Evolutionary conservation across 23 tunicate genomes (phyloP).

Genomic region (Halocynthia roretzi): DNA sequence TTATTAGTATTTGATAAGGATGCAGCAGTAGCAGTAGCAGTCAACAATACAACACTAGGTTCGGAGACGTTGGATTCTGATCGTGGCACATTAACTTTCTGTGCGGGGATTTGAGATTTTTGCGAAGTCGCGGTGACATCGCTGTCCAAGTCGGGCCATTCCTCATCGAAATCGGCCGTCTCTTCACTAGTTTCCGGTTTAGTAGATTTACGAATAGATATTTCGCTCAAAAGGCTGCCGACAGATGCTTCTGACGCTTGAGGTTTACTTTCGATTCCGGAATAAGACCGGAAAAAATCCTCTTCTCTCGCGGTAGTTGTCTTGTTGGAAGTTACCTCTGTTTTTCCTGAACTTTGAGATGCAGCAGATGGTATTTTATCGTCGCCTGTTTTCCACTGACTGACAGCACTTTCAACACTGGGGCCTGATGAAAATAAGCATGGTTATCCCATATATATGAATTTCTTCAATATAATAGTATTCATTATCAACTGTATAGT

Average conservation of each 20-base stretch:
- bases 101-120: not conserved
- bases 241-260: not conserved
- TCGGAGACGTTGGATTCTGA: too few species aligned
- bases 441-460: not conserved
- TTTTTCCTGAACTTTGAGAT: conserved; percentile 2
- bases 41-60: conserved; percentile 9
- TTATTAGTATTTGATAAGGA: conserved; percentile 13
- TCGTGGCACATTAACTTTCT: not conserved
- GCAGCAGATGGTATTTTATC: conserved; percentile 3
- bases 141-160: conserved; percentile 73
- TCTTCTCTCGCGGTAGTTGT: conserved; percentile 47
- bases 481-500: too few species aligned
- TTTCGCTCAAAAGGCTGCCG: not conserved
- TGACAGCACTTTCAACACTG: conserved; percentile 57
- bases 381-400: conserved; percentile 30
- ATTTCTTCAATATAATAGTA: too few species aligned
- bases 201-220: not conserved
- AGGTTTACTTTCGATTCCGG: not conserved
- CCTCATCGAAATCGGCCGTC: conserved; percentile 16
- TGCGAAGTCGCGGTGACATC: not conserved
- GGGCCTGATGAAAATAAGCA: conserved; percentile 35
- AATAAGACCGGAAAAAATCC: conserved; percentile 46
- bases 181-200: conserved; percentile 6
- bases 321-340: not conserved
- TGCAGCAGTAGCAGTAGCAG: not conserved